Evolutionary conservation across 2,797 vertebrate species (phyloP).

Genomic region (Hippopotamyrus pictus): DNA sequence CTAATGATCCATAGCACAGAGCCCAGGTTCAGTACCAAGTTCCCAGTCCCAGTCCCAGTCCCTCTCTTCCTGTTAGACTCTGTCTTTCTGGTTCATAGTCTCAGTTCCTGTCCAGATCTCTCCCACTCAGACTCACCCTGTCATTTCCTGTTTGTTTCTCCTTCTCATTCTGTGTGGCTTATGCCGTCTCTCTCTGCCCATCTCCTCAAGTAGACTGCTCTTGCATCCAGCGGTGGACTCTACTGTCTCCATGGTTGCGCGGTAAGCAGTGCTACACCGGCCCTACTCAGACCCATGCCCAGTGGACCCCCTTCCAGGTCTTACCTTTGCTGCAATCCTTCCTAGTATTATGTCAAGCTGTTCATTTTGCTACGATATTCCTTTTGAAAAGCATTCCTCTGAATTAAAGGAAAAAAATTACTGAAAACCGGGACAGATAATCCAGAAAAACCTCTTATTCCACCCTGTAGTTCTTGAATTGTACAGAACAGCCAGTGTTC

Average conservation of each 20-base stretch:
- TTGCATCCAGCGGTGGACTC: slow-evolving; percentile 82
- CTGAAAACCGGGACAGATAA: background rate
- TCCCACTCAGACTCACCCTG: background rate
- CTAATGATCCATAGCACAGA: background rate
- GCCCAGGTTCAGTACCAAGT: background rate
- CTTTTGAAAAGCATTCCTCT: background rate
- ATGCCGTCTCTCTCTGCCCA: slow-evolving; percentile 34
- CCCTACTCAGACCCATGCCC: slow-evolving; percentile 31
- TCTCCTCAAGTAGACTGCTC: slow-evolving; percentile 67
- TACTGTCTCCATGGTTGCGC: slow-evolving; percentile 86
- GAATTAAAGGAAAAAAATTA: background rate
- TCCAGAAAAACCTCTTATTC: background rate
- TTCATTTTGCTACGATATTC: background rate
- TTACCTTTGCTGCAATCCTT: background rate
- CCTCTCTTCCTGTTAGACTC: background rate
- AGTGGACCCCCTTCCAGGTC: background rate
- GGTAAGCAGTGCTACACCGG: slow-evolving; percentile 69
- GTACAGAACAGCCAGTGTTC: background rate
- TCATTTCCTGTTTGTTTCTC: background rate
- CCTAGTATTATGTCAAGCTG: background rate
- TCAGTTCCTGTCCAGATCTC: background rate
- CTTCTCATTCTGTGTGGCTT: slow-evolving; percentile 13
- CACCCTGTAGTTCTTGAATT: background rate
- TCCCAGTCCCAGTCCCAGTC: background rate
- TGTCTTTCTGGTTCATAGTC: background rate